Conservation (phyloP, 1,140 invertebrate species). For the Asbolus verrucosus region DNA sequence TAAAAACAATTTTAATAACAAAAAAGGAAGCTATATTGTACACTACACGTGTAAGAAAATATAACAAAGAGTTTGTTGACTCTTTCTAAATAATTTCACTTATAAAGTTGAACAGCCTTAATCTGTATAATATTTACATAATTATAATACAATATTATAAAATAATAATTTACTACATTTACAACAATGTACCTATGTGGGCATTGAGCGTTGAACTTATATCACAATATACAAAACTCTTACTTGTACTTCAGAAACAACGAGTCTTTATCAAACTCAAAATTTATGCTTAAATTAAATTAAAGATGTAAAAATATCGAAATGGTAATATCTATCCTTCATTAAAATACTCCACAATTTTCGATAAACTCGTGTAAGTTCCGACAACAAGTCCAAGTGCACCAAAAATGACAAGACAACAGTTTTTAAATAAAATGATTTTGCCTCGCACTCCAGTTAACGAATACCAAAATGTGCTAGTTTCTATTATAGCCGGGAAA, state of each 20-base stretch:
- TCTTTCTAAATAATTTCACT: slow-evolving; percentile 9
- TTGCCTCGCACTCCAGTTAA: slow-evolving; percentile 64
- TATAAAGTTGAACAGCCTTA: slow-evolving; percentile 25
- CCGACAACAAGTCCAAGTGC: slow-evolving; percentile 76
- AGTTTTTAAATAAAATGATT: slow-evolving; percentile 74
- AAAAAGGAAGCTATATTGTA: slow-evolving; percentile 16
- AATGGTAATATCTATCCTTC: no score
- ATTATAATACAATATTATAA: slow-evolving; percentile 16
- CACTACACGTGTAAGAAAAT: slow-evolving; percentile 20
- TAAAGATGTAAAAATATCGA: slow-evolving; percentile 10
- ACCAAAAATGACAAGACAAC: slow-evolving; percentile 76
- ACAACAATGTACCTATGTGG: slow-evolving; percentile 12
- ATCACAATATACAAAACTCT: slow-evolving; percentile 16
- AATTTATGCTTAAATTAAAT: background rate
- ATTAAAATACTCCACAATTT: slow-evolving; percentile 65
- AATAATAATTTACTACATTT: slow-evolving; percentile 42
- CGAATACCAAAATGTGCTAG: slow-evolving; percentile 74
- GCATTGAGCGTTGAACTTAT: slow-evolving; percentile 35
- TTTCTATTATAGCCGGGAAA: slow-evolving; percentile 87
- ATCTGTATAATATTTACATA: slow-evolving; percentile 17
- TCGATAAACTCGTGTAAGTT: slow-evolving; percentile 76
- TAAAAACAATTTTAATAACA: slow-evolving; percentile 20
- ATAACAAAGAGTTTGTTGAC: background rate
- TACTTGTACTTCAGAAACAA: slow-evolving; percentile 25
- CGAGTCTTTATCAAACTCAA: background rate